Evolutionary conservation across 2,113 vertebrate species (phyloP).

Genomic region (Numida meleagris): DNA sequence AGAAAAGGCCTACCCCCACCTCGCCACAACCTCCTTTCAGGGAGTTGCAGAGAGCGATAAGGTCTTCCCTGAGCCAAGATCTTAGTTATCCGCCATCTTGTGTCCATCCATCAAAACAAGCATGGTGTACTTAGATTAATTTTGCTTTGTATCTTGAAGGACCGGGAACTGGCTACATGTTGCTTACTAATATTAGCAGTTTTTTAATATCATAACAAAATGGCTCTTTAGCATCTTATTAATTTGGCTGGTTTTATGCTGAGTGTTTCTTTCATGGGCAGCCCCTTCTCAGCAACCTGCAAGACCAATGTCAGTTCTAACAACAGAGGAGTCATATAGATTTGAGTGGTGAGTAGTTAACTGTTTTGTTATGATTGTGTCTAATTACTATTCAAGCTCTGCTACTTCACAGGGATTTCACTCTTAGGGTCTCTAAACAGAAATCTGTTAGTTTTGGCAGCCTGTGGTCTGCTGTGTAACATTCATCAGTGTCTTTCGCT

Average conservation of each 20-base stretch:
- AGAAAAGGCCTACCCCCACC: too few relatives aligned
- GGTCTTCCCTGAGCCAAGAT: too few relatives aligned
- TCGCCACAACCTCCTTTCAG: too few relatives aligned
- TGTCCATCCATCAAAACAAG: background rate
- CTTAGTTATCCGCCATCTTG: background rate
- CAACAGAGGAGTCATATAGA: slow-evolving; percentile 26
- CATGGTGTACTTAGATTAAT: background rate
- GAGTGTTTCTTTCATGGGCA: background rate
- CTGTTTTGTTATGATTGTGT: slow-evolving; percentile 64
- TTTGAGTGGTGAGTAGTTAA: slow-evolving; percentile 60
- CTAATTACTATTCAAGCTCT: slow-evolving; percentile 60
- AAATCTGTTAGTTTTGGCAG: slow-evolving; percentile 70
- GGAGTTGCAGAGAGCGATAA: too few relatives aligned
- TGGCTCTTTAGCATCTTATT: background rate
- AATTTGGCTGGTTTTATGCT: background rate
- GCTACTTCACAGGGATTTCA: slow-evolving; percentile 65
- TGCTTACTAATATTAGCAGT: background rate
- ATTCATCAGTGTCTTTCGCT: slow-evolving; percentile 66
- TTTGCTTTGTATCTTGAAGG: background rate
- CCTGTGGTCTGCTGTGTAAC: slow-evolving; percentile 27
- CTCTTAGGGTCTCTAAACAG: slow-evolving; percentile 61
- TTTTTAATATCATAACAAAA: background rate
- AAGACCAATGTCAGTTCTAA: background rate
- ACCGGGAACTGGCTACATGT: background rate
- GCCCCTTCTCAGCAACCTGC: background rate